phyloP scores from a whole-genome alignment of 2,797 vertebrate genomes.

The Acrossocheilus wenchowensis region DNA sequence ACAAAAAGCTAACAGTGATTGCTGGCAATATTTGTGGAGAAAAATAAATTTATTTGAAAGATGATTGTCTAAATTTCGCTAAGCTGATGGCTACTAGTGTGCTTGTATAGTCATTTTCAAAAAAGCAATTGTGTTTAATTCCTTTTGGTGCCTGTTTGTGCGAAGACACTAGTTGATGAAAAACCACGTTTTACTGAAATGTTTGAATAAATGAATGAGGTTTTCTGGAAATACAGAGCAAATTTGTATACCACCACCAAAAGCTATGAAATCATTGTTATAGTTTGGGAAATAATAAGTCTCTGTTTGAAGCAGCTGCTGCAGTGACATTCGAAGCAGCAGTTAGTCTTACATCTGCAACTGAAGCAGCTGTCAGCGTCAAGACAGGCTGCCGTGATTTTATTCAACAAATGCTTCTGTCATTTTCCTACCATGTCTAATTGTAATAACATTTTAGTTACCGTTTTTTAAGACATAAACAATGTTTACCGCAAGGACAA shows the following conservation, averaged over 20 bases:
- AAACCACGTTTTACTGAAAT: not conserved
- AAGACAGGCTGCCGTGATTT: not conserved
- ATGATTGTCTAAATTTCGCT: constrained; percentile 52
- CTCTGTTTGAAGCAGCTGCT: constrained; percentile 30
- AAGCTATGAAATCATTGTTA: not conserved
- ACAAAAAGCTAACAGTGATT: constrained; percentile 84
- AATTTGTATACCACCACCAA: too few species aligned
- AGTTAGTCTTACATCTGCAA: constrained; percentile 59
- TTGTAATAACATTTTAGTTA: not conserved
- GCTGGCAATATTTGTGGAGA: constrained; percentile 80
- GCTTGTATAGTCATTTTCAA: not conserved
- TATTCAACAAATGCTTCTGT: constrained; percentile 2
- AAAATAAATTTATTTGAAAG: constrained; percentile 74
- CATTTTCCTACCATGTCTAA: not conserved
- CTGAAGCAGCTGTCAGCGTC: constrained; percentile 53
- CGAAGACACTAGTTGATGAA: not conserved
- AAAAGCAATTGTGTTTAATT: not conserved
- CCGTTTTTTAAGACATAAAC: not conserved
- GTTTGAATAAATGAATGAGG: not conserved
- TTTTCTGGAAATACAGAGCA: not conserved
- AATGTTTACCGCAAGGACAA: not conserved
- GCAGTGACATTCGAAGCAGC: not conserved
- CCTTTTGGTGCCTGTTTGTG: not conserved
- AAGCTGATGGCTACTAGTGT: not conserved
- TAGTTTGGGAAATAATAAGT: not conserved